Evolutionary conservation across 2,113 vertebrate genomes (phyloP).

Genomic region (Gadus macrocephalus): DNA sequence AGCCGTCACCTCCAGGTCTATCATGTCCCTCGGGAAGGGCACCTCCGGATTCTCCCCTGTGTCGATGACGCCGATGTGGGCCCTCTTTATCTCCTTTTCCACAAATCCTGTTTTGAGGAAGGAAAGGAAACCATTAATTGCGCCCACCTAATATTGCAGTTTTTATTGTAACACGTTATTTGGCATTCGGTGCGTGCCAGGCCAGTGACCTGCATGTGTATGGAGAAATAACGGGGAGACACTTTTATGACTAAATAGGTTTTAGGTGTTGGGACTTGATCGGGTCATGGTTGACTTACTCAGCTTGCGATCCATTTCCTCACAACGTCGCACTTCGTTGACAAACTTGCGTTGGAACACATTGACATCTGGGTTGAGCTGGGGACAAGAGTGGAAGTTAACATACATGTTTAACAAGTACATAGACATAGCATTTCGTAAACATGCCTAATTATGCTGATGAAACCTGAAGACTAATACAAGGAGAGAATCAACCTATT

Average conservation of each 20-base stretch:
- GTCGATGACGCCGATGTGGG: constrained; percentile 87
- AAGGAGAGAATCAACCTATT: no score
- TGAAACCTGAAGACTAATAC: no score
- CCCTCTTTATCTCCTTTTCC: constrained; percentile 97
- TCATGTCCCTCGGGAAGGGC: constrained; percentile 96
- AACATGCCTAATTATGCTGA: no score
- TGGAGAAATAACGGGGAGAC: no score
- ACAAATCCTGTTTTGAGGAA: constrained; percentile 82
- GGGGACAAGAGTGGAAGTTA: neutral
- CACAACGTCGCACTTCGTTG: constrained; percentile 94
- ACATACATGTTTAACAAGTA: no score
- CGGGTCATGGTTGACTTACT: constrained; percentile 68
- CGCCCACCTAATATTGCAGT: no score
- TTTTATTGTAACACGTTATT: no score
- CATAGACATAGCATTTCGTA: no score
- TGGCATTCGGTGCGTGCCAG: no score
- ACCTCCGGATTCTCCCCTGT: constrained; percentile 98
- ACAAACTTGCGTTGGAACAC: constrained; percentile 98
- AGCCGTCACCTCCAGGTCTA: constrained; percentile 88
- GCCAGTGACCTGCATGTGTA: no score
- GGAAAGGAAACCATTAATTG: neutral
- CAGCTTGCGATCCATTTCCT: constrained; percentile 98
- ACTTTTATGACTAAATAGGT: neutral
- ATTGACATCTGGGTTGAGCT: constrained; percentile 98
- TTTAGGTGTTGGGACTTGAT: neutral